A percentile compares a stretch with the other conserved stretches of the same genome.
These are phyloP conservation scores for Ferrisia virgata DNA, from an alignment of 2,888 invertebrate species.

Conservation along the genomic window DNA sequence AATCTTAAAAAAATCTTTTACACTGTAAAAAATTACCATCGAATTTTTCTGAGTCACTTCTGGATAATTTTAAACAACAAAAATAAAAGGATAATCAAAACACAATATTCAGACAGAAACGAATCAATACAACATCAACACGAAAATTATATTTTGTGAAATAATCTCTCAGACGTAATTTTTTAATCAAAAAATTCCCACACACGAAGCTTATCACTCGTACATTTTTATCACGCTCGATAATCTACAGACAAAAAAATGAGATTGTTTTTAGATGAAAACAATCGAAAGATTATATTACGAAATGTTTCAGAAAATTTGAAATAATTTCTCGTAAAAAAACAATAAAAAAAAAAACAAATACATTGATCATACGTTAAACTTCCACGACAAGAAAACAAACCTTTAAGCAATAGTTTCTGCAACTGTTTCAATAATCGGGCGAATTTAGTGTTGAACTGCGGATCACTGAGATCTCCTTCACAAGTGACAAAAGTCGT, in stretches of 20 bases:
- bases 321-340: not conserved
- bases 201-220: not conserved
- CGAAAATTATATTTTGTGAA: conserved; percentile 14
- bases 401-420: conserved; percentile 74
- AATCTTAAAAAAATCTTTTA: too few relatives aligned
- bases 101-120: too few relatives aligned
- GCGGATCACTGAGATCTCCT: conserved; percentile 84
- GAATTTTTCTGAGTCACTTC: too few relatives aligned
- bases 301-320: too few relatives aligned
- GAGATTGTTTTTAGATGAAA: too few relatives aligned
- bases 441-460: conserved; percentile 77
- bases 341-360: not conserved
- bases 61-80: too few relatives aligned
- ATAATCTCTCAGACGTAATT: not conserved
- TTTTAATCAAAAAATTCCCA: conserved; percentile 44
- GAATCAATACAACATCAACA: not conserved
- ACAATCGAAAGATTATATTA: too few relatives aligned
- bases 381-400: not conserved
- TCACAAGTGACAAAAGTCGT: conserved; percentile 85
- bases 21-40: too few relatives aligned
- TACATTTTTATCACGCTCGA: not conserved
- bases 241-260: not conserved
- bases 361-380: not conserved
- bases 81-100: too few relatives aligned
- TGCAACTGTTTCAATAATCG: conserved; percentile 74